A percentile compares a stretch with the other conserved stretches of the same genome.
These are phyloP conservation scores for Mastomys coucha DNA, from an alignment of 2,113 vertebrate species.

Conservation along the genomic window DNA sequence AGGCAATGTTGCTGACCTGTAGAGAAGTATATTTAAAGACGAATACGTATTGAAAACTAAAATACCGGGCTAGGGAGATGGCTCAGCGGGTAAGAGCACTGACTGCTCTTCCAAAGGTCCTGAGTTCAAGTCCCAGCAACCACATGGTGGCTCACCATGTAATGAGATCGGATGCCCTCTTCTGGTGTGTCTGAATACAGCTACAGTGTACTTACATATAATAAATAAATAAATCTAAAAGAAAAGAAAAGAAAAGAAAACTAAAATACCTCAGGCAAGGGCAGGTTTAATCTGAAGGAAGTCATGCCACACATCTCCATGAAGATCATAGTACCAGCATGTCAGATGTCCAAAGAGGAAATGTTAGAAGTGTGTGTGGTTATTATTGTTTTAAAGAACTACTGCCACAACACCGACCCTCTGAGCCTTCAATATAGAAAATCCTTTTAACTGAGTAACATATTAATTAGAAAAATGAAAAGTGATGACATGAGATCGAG, in stretches of 20 bases:
- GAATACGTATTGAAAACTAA: background rate
- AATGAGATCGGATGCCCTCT: too few species aligned
- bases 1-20: background rate
- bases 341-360: background rate
- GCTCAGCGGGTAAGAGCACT: too few species aligned
- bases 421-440: background rate
- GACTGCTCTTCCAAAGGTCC: too few species aligned
- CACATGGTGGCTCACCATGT: too few species aligned
- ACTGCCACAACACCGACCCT: background rate
- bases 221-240: too few species aligned
- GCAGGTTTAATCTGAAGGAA: background rate
- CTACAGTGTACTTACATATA: too few species aligned
- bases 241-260: too few species aligned
- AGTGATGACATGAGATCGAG: background rate
- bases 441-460: background rate
- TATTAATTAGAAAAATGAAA: conserved; percentile 21
- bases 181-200: too few species aligned
- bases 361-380: background rate
- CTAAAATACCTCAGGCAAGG: background rate
- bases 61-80: too few species aligned
- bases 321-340: background rate
- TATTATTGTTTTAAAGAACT: too few species aligned
- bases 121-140: too few species aligned
- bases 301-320: background rate
- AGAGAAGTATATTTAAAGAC: background rate